Evolutionary conservation across 2,888 invertebrate genomes (phyloP).

Genomic region (Thera britannica): DNA sequence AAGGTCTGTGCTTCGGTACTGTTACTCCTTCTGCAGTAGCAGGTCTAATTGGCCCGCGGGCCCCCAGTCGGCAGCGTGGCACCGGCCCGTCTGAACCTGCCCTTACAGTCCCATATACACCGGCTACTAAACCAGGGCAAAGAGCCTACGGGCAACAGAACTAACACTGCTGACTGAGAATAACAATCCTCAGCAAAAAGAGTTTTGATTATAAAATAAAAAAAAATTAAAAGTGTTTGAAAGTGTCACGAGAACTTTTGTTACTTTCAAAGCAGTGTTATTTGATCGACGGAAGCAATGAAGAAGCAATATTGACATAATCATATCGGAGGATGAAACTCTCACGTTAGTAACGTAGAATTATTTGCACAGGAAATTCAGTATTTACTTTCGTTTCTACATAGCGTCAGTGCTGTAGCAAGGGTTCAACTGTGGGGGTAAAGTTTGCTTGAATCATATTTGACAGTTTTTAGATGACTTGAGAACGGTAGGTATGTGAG

Average conservation of each 20-base stretch:
- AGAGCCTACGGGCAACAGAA: background rate
- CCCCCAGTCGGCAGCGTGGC: conserved; percentile 25
- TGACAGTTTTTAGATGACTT: too few species aligned
- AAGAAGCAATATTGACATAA: conserved; percentile 33
- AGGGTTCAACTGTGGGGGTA: conserved; percentile 9
- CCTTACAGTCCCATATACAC: conserved; percentile 4
- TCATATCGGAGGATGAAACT: conserved; percentile 43
- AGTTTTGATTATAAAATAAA: background rate
- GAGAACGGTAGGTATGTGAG: too few species aligned
- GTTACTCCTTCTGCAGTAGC: conserved; percentile 15
- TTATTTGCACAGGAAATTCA: conserved; percentile 29
- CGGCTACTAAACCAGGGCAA: background rate
- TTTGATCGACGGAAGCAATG: conserved; percentile 18
- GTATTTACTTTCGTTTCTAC: conserved; percentile 30
- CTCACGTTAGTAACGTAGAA: conserved; percentile 43
- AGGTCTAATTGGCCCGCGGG: conserved; percentile 27
- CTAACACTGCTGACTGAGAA: background rate
- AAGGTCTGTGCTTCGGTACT: conserved; percentile 5
- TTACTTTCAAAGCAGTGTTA: conserved; percentile 9
- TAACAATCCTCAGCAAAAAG: background rate
- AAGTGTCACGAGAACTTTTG: background rate
- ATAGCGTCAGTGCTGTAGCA: conserved; percentile 9
- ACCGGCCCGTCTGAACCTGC: conserved; percentile 26
- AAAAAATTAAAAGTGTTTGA: background rate
- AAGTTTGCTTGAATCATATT: background rate